Evolutionary conservation across 2,113 vertebrate genomes (phyloP).

Genomic region (Oryctolagus cuniculus): mOryCun1.1 NC_091452.1:22647001-22647500

Average conservation of each 20-base stretch:
- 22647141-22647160: slow-evolving; percentile 43
- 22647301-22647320: not conserved
- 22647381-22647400: not conserved
- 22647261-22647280: slow-evolving; percentile 21
- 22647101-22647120: slow-evolving; percentile 36
- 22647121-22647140: not conserved
- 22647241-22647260: not conserved
- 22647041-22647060: not conserved
- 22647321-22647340: not conserved
- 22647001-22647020: not conserved
- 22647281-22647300: not conserved
- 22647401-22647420: no score
- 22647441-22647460: no score
- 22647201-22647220: not conserved
- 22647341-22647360: not conserved
- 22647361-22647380: not conserved
- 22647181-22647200: not conserved
- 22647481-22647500: no score
- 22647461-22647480: no score
- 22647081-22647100: slow-evolving; percentile 1
- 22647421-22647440: no score
- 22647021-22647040: not conserved
- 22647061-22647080: not conserved
- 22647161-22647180: not conserved
- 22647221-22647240: not conserved